These are phyloP conservation scores for Plagodis dolabraria DNA, from an alignment of 2,888 invertebrate genomes.

Conservation along the genomic window DNA sequence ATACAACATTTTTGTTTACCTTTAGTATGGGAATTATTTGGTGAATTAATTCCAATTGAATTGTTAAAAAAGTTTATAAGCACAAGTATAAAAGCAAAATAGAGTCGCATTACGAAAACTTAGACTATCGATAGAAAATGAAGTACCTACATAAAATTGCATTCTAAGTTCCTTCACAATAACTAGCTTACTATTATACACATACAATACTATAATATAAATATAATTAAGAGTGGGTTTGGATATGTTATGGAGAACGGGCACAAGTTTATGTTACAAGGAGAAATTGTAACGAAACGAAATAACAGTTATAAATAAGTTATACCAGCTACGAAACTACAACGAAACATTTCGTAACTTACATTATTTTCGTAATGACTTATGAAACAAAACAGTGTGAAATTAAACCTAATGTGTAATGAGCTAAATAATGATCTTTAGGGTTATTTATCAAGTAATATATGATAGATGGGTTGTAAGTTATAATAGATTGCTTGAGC, in stretches of 20 bases:
- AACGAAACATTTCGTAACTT: slow-evolving; percentile 2
- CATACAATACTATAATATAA: too few relatives aligned
- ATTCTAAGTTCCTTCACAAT: too few relatives aligned
- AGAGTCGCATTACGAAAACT: slow-evolving; percentile 20
- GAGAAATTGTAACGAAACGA: slow-evolving; percentile 39
- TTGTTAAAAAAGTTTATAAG: slow-evolving; percentile 1
- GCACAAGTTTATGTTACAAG: slow-evolving; percentile 40
- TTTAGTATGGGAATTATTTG: not conserved
- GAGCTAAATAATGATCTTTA: not conserved
- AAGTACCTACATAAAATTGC: slow-evolving; percentile 7
- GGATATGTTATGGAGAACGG: not conserved
- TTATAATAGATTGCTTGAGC: too few relatives aligned
- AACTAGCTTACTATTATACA: too few relatives aligned
- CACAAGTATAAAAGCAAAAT: slow-evolving; percentile 9
- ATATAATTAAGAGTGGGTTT: too few relatives aligned
- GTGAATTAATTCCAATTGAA: not conserved
- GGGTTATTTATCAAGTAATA: not conserved
- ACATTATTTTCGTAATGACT: slow-evolving; percentile 27
- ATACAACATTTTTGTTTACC: not conserved
- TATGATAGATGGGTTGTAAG: not conserved
- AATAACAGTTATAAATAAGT: slow-evolving; percentile 9
- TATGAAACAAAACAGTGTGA: slow-evolving; percentile 20
- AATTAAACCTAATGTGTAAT: not conserved
- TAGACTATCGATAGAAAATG: slow-evolving; percentile 20
- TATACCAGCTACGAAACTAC: too few relatives aligned